A percentile compares a stretch with the other conserved stretches of the same genome.
Conservation (phyloP, 2,113 vertebrate genomes). For the Misgurnus mizolepis region DNA sequence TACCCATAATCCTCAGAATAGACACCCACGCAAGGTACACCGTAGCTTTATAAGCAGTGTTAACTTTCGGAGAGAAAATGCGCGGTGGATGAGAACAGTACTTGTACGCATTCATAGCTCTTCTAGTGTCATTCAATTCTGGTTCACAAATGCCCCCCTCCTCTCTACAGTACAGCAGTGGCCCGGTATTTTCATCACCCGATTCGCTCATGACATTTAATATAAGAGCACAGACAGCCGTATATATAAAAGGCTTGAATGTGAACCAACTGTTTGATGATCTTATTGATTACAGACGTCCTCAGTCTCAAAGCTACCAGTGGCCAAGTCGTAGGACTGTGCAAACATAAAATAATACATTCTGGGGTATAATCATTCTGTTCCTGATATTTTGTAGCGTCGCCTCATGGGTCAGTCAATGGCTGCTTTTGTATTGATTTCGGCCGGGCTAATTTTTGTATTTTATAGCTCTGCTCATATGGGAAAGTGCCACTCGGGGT, state of each 20-base stretch:
- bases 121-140: conserved; percentile 4
- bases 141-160: background rate
- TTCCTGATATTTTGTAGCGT: conserved; percentile 37
- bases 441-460: conserved; percentile 22
- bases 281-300: conserved; percentile 1
- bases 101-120: background rate
- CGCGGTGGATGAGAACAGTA: background rate
- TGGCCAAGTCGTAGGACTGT: background rate
- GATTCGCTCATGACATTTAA: background rate
- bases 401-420: conserved; percentile 17
- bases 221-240: background rate
- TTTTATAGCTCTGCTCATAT: conserved; percentile 21
- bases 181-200: background rate
- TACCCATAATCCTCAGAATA: conserved; percentile 15
- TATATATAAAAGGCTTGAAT: background rate
- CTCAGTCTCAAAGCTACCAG: background rate
- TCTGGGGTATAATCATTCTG: background rate
- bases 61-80: conserved; percentile 11
- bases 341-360: background rate
- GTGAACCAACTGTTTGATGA: conserved; percentile 11
- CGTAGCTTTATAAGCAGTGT: conserved; percentile 12
- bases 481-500: conserved; percentile 4
- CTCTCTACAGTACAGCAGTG: background rate
- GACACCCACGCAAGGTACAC: background rate
- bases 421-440: conserved; percentile 34